These are phyloP conservation scores for Meteorus cinctellus DNA, from an alignment of 2,888 invertebrate genomes.

Conservation along the genomic window DNA sequence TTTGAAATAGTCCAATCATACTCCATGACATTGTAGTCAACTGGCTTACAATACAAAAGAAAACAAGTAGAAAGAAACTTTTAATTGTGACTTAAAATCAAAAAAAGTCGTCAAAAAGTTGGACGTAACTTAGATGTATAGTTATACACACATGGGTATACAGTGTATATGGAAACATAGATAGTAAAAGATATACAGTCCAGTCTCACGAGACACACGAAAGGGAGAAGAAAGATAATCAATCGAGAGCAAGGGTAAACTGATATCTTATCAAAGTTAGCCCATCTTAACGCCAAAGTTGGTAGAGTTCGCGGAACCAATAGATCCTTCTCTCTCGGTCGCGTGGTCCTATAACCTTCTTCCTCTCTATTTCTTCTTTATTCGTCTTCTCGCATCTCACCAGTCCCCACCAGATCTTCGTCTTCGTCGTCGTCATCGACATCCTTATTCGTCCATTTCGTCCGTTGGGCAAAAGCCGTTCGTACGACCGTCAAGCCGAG, in stretches of 20 bases:
- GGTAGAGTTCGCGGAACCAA: constrained; percentile 44
- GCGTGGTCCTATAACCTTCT: not conserved
- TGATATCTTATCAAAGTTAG: constrained; percentile 71
- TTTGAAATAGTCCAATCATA: too few relatives aligned
- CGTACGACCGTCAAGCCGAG: constrained; percentile 19
- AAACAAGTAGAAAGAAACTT: too few relatives aligned
- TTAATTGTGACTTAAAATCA: too few relatives aligned
- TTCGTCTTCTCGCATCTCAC: not conserved
- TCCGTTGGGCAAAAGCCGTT: not conserved
- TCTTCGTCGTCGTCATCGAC: constrained; percentile 29
- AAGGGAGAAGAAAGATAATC: constrained; percentile 65
- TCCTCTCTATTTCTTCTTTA: constrained; percentile 19
- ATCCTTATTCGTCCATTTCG: constrained; percentile 25
- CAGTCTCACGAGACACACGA: constrained; percentile 38
- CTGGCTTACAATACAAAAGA: too few relatives aligned
- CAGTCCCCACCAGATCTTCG: not conserved
- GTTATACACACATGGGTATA: not conserved
- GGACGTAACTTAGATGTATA: not conserved
- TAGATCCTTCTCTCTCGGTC: constrained; percentile 19
- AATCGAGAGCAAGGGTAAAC: constrained; percentile 68
- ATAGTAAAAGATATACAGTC: not conserved
- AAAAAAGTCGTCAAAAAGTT: too few relatives aligned
- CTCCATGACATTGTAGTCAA: too few relatives aligned
- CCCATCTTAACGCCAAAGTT: constrained; percentile 61
- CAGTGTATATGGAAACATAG: not conserved